phyloP scores from a whole-genome alignment of 2,797 vertebrate genomes.

The Chrosomus eos region DNA sequence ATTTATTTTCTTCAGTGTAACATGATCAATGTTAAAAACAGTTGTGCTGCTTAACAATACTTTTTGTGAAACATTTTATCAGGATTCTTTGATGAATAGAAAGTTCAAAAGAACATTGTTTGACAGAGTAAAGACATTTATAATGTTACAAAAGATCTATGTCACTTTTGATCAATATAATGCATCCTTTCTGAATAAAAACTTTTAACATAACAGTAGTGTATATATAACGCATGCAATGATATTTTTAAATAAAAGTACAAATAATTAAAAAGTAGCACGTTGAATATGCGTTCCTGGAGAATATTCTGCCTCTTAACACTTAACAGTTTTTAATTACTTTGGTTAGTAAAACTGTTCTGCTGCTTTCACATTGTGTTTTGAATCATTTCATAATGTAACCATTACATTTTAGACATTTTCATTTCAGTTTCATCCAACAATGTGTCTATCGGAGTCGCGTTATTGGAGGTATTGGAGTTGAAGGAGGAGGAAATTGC shows the following conservation, averaged over 20 bases:
- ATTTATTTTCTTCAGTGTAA: neutral
- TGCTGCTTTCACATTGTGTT: neutral
- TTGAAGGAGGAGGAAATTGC: too few species aligned
- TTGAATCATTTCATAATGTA: neutral
- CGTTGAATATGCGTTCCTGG: neutral
- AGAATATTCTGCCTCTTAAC: neutral
- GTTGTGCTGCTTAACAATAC: neutral
- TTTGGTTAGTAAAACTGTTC: neutral
- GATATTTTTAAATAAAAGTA: neutral
- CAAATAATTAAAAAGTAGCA: neutral
- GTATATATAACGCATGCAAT: neutral
- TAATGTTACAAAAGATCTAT: too few species aligned
- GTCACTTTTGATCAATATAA: neutral
- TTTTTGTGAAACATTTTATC: neutral
- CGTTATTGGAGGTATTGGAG: too few species aligned
- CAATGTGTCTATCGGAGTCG: too few species aligned
- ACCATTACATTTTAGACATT: neutral
- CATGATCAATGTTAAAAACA: neutral
- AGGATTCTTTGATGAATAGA: neutral
- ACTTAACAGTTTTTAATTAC: neutral
- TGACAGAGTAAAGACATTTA: too few species aligned
- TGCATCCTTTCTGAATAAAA: neutral
- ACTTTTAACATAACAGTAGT: too few species aligned
- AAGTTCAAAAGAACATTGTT: neutral
- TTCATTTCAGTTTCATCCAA: too few species aligned